phyloP scores from a whole-genome alignment of 2,797 vertebrate species.

The Mycteria americana region DNA sequence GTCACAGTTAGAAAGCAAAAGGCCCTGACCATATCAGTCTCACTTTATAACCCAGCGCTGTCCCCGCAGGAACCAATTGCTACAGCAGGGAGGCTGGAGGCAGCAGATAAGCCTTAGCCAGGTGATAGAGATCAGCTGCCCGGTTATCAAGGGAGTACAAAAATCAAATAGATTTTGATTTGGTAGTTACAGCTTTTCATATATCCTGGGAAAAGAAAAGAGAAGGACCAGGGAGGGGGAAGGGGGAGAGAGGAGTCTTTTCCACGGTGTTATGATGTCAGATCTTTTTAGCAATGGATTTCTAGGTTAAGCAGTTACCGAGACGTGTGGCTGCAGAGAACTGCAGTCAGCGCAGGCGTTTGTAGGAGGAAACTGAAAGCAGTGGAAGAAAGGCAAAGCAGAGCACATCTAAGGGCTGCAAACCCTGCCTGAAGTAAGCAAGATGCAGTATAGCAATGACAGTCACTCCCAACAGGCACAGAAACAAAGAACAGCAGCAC shows the following conservation, averaged over 20 bases:
- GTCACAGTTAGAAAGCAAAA: constrained; percentile 1
- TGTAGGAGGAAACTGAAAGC: constrained; percentile 34
- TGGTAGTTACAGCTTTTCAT: constrained; percentile 56
- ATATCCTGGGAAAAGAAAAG: constrained; percentile 54
- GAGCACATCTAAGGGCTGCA: constrained; percentile 4
- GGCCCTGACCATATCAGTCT: constrained; percentile 12
- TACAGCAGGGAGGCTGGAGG: constrained; percentile 54
- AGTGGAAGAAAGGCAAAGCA: not conserved
- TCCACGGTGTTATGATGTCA: constrained; percentile 26
- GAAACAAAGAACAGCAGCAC: not conserved
- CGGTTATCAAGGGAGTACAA: constrained; percentile 64
- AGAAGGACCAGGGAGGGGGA: not conserved
- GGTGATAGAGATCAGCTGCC: constrained; percentile 66
- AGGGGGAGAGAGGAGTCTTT: not conserved
- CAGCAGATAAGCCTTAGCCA: constrained; percentile 64
- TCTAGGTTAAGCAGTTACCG: constrained; percentile 47
- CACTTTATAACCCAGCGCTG: not conserved
- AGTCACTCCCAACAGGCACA: not conserved
- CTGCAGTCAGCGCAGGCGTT: not conserved
- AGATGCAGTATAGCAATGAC: not conserved
- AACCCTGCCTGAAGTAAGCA: constrained; percentile 3
- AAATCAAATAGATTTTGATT: constrained; percentile 71
- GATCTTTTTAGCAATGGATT: constrained; percentile 41
- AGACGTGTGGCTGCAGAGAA: not conserved
- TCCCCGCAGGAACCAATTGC: constrained; percentile 28